Conservation (phyloP, 2,888 invertebrate genomes). For the Tachystola acroxantha region DNA sequence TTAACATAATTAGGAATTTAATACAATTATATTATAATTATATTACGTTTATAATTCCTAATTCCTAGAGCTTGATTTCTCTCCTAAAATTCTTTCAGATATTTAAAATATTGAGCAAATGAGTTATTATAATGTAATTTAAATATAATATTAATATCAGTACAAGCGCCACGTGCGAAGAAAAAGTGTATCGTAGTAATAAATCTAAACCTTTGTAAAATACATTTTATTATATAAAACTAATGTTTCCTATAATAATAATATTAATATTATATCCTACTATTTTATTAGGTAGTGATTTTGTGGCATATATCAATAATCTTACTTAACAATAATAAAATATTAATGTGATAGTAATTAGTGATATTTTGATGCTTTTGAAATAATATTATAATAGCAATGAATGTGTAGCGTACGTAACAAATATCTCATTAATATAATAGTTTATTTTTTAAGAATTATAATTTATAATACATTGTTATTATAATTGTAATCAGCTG, state of each 20-base stretch:
- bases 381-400: too few species aligned
- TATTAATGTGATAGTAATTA: slow-evolving; percentile 48
- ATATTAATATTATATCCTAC: slow-evolving; percentile 14
- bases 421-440: too few species aligned
- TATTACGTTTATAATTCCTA: too few species aligned
- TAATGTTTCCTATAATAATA: slow-evolving; percentile 15
- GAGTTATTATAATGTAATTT: slow-evolving; percentile 11
- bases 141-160: slow-evolving; percentile 18
- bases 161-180: slow-evolving; percentile 42
- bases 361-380: slow-evolving; percentile 53
- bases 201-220: slow-evolving; percentile 48
- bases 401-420: too few species aligned
- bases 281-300: slow-evolving; percentile 25
- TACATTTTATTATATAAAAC: slow-evolving; percentile 22
- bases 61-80: too few species aligned
- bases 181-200: slow-evolving; percentile 67
- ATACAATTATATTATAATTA: too few species aligned
- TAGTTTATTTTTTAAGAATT: slow-evolving; percentile 8
- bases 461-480: neutral
- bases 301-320: slow-evolving; percentile 18
- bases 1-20: too few species aligned
- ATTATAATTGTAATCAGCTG: neutral
- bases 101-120: slow-evolving; percentile 11
- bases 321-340: slow-evolving; percentile 20
- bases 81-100: slow-evolving; percentile 13